Conservation (phyloP, 2,113 vertebrate species). For the Dasyornis broadbenti region DNA sequence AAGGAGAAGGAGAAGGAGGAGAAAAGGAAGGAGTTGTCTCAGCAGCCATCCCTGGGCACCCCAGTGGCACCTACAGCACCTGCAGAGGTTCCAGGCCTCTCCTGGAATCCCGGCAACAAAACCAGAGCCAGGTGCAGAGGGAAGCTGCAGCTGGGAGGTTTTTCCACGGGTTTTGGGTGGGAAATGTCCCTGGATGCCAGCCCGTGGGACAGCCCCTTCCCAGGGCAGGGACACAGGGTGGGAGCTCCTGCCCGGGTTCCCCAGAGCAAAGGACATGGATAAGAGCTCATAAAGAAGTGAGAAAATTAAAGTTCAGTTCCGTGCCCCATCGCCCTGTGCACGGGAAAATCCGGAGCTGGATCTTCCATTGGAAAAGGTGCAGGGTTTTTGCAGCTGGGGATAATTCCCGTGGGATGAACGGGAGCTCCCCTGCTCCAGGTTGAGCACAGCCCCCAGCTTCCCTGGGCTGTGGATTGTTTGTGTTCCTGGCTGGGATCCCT, state of each 20-base stretch:
- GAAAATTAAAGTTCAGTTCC: neutral
- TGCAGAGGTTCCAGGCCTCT: neutral
- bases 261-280: neutral
- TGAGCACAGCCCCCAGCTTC: neutral
- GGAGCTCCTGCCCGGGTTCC: neutral
- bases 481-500: neutral
- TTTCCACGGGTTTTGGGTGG: neutral
- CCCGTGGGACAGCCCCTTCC: neutral
- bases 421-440: neutral
- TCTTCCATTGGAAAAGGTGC: neutral
- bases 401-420: neutral
- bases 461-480: neutral
- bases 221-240: rapidly evolving
- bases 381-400: neutral
- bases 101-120: neutral
- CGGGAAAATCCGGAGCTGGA: neutral
- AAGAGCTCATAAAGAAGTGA: neutral
- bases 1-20: too few species aligned
- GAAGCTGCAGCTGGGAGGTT: neutral
- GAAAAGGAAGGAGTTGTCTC: neutral
- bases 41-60: neutral
- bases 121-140: rapidly evolving
- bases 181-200: rapidly evolving
- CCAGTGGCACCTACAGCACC: neutral
- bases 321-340: neutral